Percentiles rank a stretch among this genome's conserved stretches.
These are phyloP conservation scores for Drosophila planitibia DNA, from an alignment of 2,888 invertebrate genomes.

Conservation along the genomic window DNA sequence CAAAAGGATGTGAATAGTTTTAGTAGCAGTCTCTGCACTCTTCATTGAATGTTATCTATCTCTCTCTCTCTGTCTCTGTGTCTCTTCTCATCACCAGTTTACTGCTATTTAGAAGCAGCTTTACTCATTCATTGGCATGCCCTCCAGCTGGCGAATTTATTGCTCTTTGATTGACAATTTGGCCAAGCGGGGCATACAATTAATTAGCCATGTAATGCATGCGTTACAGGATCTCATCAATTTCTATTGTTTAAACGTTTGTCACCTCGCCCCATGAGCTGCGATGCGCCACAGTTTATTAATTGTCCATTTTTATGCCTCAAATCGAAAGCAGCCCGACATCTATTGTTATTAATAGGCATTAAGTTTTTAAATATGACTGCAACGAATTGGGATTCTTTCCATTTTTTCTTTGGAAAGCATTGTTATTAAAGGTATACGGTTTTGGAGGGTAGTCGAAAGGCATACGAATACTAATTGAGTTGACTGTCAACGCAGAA, in stretches of 20 bases:
- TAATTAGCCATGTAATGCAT: slow-evolving; percentile 80
- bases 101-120: slow-evolving; percentile 42
- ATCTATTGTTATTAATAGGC: slow-evolving; percentile 71
- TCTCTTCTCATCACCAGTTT: slow-evolving; percentile 13
- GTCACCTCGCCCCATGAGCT: slow-evolving; percentile 61
- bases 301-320: slow-evolving; percentile 71
- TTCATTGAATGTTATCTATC: background rate
- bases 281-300: slow-evolving; percentile 63
- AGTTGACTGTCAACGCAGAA: slow-evolving; percentile 26
- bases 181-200: slow-evolving; percentile 60
- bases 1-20: slow-evolving; percentile 23
- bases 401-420: background rate
- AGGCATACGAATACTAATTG: slow-evolving; percentile 34
- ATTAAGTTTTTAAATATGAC: slow-evolving; percentile 58
- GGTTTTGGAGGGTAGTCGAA: slow-evolving; percentile 8
- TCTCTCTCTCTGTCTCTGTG: background rate
- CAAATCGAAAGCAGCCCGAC: slow-evolving; percentile 50
- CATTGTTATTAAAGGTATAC: slow-evolving; percentile 5
- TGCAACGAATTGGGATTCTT: slow-evolving; percentile 51
- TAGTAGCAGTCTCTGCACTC: slow-evolving; percentile 30
- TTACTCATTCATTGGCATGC: slow-evolving; percentile 20
- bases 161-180: slow-evolving; percentile 78
- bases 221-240: slow-evolving; percentile 77
- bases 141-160: slow-evolving; percentile 60
- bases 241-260: slow-evolving; percentile 78